Conservation (phyloP, 2,797 vertebrate species). For the Brotula barbata region DNA sequence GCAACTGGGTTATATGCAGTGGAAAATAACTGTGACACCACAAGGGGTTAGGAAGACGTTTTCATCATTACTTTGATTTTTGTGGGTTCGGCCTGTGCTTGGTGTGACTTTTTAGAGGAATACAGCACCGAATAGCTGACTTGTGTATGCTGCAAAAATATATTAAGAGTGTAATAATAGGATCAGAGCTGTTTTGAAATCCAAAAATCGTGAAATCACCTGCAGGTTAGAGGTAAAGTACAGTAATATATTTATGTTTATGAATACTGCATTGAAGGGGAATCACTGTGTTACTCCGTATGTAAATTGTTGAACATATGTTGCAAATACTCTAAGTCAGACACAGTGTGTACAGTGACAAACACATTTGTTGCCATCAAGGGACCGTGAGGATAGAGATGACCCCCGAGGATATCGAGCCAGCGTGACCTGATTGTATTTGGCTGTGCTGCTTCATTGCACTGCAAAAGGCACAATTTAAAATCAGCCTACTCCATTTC, state of each 20-base stretch:
- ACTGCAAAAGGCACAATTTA: conserved; percentile 30
- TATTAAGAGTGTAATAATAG: no score
- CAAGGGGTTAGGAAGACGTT: conserved; percentile 29
- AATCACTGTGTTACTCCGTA: conserved; percentile 16
- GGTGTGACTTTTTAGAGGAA: conserved; percentile 22
- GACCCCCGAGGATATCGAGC: conserved; percentile 27
- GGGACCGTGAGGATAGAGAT: conserved; percentile 17
- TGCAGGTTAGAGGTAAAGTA: not conserved
- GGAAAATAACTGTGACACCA: conserved; percentile 47
- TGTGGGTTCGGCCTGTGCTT: conserved; percentile 27
- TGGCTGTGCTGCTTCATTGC: conserved; percentile 28
- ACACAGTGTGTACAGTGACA: not conserved
- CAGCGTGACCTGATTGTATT: conserved; percentile 26
- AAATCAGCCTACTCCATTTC: conserved; percentile 40
- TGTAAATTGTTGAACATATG: conserved; percentile 34
- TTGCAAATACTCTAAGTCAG: conserved; percentile 12
- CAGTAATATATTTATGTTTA: no score
- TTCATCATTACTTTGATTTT: conserved; percentile 44
- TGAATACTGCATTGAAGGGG: not conserved
- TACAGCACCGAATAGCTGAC: no score
- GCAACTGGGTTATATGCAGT: conserved; percentile 44
- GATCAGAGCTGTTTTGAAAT: no score
- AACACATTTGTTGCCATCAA: not conserved
- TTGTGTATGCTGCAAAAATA: no score
- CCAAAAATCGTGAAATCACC: not conserved